Evolutionary conservation across 2,888 invertebrate genomes (phyloP).

Genomic region (Cerastis leucographa): DNA sequence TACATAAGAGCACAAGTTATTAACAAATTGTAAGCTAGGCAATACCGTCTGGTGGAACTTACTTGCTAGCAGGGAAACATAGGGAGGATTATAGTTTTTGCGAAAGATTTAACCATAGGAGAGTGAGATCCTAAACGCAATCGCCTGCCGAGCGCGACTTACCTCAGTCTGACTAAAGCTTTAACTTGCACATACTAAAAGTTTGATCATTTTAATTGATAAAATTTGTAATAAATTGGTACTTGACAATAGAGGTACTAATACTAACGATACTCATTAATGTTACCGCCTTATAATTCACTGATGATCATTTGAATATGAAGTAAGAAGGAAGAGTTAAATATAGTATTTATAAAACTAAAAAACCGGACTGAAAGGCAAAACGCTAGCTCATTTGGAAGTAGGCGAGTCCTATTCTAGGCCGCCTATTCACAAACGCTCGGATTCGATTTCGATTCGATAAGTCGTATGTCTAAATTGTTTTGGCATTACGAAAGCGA

Average conservation of each 20-base stretch:
- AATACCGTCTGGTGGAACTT: slow-evolving; percentile 20
- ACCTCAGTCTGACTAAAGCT: background rate
- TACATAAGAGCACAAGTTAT: slow-evolving; percentile 45
- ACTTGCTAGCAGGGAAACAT: slow-evolving; percentile 1
- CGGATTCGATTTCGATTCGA: too few species aligned
- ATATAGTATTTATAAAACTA: background rate
- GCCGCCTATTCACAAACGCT: too few species aligned
- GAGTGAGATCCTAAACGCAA: background rate
- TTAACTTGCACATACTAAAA: slow-evolving; percentile 9
- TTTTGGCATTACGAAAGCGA: too few species aligned
- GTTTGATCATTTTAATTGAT: slow-evolving; percentile 36
- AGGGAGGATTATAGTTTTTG: background rate
- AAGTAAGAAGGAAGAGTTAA: background rate
- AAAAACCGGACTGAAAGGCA: too few species aligned
- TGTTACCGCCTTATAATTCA: background rate
- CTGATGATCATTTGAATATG: background rate
- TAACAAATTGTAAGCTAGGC: slow-evolving; percentile 29
- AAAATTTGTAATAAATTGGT: slow-evolving; percentile 2
- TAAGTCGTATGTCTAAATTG: too few species aligned
- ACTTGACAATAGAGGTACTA: background rate
- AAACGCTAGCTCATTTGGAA: too few species aligned
- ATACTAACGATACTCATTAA: slow-evolving; percentile 10
- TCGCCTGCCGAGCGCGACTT: background rate
- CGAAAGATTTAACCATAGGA: slow-evolving; percentile 20
- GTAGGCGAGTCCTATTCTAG: too few species aligned